Evolutionary conservation across 2,888 invertebrate genomes (phyloP).

Genomic region (Machimus atricapillus): DNA sequence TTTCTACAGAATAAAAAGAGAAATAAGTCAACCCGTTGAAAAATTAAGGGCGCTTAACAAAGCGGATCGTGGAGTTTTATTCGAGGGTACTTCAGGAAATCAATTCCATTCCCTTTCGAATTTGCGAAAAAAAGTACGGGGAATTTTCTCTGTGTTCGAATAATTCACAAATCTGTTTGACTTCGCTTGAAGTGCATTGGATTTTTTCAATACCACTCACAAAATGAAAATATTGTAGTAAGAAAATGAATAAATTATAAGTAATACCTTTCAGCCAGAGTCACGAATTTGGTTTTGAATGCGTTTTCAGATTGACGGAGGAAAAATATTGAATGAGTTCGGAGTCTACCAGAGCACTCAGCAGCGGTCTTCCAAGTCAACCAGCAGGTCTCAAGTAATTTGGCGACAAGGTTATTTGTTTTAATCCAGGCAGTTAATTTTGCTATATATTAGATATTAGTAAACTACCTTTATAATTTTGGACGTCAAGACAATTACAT

Average conservation of each 20-base stretch:
- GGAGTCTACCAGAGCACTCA: neutral
- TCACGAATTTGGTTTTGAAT: neutral
- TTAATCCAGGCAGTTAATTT: neutral
- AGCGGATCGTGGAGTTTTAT: neutral
- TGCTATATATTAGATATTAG: neutral
- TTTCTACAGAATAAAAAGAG: neutral
- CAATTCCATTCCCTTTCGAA: neutral
- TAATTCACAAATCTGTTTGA: neutral
- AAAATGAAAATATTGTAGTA: neutral
- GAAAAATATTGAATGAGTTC: neutral
- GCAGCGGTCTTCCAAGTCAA: neutral
- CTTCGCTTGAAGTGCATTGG: neutral
- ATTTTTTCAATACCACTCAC: neutral
- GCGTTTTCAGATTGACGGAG: neutral
- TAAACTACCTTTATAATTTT: conserved; percentile 5
- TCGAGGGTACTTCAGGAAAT: neutral
- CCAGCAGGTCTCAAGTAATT: neutral
- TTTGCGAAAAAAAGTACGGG: neutral
- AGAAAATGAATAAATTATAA: neutral
- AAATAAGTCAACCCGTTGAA: neutral
- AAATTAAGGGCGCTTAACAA: neutral
- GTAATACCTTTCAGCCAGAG: neutral
- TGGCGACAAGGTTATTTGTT: neutral
- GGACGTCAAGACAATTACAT: neutral
- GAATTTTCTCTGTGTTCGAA: neutral